Evolutionary conservation across 2,113 vertebrate genomes (phyloP).

Genomic region (Octodon degus): DNA sequence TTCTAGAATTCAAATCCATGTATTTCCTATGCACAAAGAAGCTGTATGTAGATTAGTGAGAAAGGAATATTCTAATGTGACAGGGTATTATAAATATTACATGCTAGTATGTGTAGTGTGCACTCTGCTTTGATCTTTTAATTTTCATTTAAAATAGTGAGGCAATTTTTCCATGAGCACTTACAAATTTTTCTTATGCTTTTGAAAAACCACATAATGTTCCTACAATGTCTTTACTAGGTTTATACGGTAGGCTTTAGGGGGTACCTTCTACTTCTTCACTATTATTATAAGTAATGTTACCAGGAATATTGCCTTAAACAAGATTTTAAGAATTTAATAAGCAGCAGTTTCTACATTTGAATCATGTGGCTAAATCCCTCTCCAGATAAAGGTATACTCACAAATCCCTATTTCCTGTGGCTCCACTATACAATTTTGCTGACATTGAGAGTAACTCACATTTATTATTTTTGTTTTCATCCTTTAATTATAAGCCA

Average conservation of each 20-base stretch:
- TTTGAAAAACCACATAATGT: neutral
- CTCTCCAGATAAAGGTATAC: too few relatives aligned
- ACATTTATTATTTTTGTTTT: neutral
- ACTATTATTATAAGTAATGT: neutral
- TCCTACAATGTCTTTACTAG: neutral
- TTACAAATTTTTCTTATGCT: neutral
- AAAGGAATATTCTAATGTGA: neutral
- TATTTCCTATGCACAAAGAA: neutral
- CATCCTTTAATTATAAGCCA: neutral
- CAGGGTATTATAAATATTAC: neutral
- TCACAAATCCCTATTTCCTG: neutral
- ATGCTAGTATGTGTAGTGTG: neutral
- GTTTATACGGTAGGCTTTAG: neutral
- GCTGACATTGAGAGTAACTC: neutral
- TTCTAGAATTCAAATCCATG: neutral
- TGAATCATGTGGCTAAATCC: neutral
- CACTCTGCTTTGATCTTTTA: neutral
- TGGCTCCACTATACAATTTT: neutral
- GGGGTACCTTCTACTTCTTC: neutral
- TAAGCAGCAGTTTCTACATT: neutral
- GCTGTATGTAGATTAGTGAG: neutral
- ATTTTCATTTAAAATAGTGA: neutral
- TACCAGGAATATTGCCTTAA: neutral
- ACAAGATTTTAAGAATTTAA: neutral
- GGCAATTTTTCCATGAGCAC: neutral